Percentiles rank a stretch among this genome's conserved stretches.
These are phyloP conservation scores for Ephialtes manifestator DNA, from an alignment of 2,888 invertebrate genomes.

Conservation along the genomic window DNA sequence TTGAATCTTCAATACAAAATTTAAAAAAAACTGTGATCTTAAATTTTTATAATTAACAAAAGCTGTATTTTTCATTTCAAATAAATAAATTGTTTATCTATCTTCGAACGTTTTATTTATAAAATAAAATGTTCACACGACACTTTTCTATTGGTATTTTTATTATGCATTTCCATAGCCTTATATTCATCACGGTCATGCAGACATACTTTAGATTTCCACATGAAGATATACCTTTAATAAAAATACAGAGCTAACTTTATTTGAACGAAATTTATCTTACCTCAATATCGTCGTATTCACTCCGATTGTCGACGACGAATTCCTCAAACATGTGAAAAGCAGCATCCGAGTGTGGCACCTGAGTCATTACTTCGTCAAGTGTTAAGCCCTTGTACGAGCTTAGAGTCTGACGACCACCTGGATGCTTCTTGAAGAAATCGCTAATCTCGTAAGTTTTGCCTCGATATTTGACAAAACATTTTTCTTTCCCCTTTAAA, in stretches of 20 bases:
- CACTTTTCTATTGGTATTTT: too few species aligned
- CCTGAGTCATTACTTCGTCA: conserved; percentile 87
- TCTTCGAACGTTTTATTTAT: too few species aligned
- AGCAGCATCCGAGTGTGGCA: conserved; percentile 89
- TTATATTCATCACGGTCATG: too few species aligned
- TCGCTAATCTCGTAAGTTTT: conserved; percentile 89
- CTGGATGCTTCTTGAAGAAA: conserved; percentile 92
- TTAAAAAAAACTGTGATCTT: too few species aligned
- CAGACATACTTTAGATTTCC: not conserved
- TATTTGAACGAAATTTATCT: conserved; percentile 44
- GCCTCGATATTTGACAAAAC: conserved; percentile 85
- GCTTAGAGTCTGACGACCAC: conserved; percentile 90
- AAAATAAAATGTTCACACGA: too few species aligned
- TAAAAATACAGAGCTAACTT: not conserved
- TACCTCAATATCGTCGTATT: conserved; percentile 81
- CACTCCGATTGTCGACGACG: conserved; percentile 82
- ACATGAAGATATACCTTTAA: not conserved
- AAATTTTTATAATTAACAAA: too few species aligned
- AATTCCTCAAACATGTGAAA: conserved; percentile 90
- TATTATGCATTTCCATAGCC: too few species aligned
- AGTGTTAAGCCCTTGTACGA: conserved; percentile 88
- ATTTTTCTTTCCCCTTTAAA: conserved; percentile 71
- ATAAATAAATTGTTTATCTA: too few species aligned
- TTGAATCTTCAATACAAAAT: too few species aligned
- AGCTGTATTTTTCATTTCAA: too few species aligned